These are phyloP conservation scores for Ferdinandea cuprea DNA, from an alignment of 2,888 invertebrate genomes.

Conservation along the genomic window DNA sequence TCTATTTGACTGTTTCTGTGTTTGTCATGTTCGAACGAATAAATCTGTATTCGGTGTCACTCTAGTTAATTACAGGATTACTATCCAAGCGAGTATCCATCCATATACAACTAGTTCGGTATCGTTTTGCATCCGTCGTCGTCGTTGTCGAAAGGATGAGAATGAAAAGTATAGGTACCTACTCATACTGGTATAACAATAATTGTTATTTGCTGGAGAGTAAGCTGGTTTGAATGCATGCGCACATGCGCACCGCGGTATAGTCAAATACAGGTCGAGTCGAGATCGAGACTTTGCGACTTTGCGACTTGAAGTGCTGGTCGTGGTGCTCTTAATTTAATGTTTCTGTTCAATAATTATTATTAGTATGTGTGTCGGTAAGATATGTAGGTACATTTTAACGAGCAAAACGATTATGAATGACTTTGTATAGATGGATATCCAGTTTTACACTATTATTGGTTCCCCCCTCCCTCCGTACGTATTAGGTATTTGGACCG, in stretches of 20 bases:
- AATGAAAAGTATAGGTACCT: too few relatives aligned
- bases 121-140: conserved; percentile 56
- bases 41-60: conserved; percentile 68
- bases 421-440: conserved; percentile 67
- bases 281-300: too few relatives aligned
- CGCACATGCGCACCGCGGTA: conserved; percentile 31
- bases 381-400: conserved; percentile 59
- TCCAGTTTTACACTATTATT: conserved; percentile 51
- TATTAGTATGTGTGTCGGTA: conserved; percentile 59
- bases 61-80: conserved; percentile 67
- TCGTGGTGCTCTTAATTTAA: conserved; percentile 55
- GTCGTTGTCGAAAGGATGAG: conserved; percentile 57
- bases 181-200: conserved; percentile 40
- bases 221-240: conserved; percentile 42
- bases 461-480: too few relatives aligned
- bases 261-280: neutral
- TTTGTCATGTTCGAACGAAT: conserved; percentile 57
- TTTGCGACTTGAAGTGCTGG: neutral
- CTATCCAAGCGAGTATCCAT: conserved; percentile 31
- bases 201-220: conserved; percentile 61
- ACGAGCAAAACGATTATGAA: conserved; percentile 67
- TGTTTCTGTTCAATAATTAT: conserved; percentile 60
- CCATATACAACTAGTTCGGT: conserved; percentile 36
- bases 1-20: conserved; percentile 8
- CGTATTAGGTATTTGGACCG: neutral